Percentiles rank a stretch among this genome's conserved stretches.
phyloP scores from a whole-genome alignment of 2,113 vertebrate species.

The Neolamprologus sp. region DNA sequence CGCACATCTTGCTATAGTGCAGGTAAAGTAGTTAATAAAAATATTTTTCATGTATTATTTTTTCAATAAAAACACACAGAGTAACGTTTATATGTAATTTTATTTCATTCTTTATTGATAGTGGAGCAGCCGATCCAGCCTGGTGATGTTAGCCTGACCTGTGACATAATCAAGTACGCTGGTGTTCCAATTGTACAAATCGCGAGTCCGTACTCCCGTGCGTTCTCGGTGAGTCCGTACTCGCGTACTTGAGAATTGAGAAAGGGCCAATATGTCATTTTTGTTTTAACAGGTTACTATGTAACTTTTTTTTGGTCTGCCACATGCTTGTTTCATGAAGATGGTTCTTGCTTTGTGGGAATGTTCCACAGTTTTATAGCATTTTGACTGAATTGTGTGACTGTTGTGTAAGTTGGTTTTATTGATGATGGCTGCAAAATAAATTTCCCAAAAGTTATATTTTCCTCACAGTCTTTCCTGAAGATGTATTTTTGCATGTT shows the following conservation, averaged over 20 bases:
- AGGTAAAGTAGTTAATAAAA: neutral
- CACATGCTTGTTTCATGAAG: neutral
- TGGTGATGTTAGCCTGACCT: neutral
- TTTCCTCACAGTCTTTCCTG: neutral
- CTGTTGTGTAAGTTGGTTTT: neutral
- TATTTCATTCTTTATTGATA: neutral
- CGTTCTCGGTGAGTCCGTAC: neutral
- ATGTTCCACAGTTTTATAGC: neutral
- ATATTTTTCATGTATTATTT: neutral
- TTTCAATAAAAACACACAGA: neutral
- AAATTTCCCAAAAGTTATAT: neutral
- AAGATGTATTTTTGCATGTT: neutral
- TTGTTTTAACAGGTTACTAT: neutral
- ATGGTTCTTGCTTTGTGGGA: neutral
- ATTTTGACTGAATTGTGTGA: neutral
- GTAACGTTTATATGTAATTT: neutral
- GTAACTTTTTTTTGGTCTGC: neutral
- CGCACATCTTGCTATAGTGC: neutral
- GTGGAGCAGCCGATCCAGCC: neutral
- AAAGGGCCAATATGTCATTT: neutral
- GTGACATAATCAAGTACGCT: neutral
- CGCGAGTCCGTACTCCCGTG: rapidly evolving
- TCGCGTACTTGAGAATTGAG: neutral
- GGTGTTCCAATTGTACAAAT: neutral
- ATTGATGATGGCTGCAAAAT: neutral